Conservation (phyloP, 2,113 vertebrate species). For the Upupa epops region DNA sequence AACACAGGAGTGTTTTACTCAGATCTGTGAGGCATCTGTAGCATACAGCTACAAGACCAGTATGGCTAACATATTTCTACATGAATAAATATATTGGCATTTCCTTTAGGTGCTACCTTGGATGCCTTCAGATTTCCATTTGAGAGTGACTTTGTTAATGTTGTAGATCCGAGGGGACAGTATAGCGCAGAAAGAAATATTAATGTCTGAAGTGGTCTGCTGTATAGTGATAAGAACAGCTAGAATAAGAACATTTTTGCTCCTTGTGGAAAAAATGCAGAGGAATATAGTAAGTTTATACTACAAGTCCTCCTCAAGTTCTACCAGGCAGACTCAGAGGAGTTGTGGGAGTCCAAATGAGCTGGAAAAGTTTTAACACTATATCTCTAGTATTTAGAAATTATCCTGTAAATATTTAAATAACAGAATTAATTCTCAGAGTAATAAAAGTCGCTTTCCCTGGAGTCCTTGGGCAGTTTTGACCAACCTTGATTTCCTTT, state of each 20-base stretch:
- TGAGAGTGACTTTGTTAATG: not conserved
- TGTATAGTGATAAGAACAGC: not conserved
- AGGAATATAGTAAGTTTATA: not conserved
- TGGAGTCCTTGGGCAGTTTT: not conserved
- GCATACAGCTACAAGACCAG: not conserved
- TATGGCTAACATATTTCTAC: accelerated
- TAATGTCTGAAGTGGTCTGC: not conserved
- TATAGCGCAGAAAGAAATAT: not conserved
- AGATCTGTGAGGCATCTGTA: not conserved
- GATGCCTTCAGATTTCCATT: not conserved
- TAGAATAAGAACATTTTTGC: not conserved
- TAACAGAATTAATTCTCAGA: not conserved
- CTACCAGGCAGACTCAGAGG: not conserved
- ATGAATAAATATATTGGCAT: accelerated
- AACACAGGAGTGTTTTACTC: not conserved
- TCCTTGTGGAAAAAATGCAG: not conserved
- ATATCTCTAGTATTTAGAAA: not conserved
- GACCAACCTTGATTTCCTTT: not conserved
- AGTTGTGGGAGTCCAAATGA: not conserved
- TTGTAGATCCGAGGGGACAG: not conserved
- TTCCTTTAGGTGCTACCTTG: not conserved
- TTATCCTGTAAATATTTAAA: not conserved
- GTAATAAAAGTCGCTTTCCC: not conserved
- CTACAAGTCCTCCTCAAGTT: not conserved
- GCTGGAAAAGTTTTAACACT: not conserved